These are phyloP conservation scores for Micromys minutus DNA, from an alignment of 2,113 vertebrate genomes.

Conservation along the genomic window DNA sequence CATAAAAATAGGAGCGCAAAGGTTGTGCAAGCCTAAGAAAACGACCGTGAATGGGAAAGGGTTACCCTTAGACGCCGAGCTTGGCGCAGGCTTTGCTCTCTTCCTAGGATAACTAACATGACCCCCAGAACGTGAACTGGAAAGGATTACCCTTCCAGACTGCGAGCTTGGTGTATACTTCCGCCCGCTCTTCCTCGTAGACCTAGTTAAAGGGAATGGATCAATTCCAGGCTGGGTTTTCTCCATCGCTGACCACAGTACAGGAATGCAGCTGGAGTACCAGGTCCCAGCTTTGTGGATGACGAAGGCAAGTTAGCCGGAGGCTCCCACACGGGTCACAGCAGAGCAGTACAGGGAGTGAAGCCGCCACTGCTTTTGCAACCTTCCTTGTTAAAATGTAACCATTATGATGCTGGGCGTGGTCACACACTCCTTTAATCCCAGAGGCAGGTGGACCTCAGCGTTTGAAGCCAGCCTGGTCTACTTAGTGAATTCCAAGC, in stretches of 20 bases:
- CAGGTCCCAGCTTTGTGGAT: neutral
- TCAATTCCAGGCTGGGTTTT: conserved; percentile 18
- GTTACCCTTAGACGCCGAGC: neutral
- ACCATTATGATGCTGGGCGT: neutral
- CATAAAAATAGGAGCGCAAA: neutral
- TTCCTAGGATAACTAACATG: too few species aligned
- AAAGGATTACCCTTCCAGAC: neutral
- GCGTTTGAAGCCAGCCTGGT: neutral
- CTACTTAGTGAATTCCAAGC: neutral
- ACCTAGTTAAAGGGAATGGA: neutral
- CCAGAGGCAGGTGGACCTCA: neutral
- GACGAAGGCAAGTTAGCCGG: conserved; percentile 17
- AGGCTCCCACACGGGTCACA: neutral
- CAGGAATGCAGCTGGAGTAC: neutral
- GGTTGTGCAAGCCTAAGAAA: neutral
- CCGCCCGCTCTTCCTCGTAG: neutral
- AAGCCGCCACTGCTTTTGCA: neutral
- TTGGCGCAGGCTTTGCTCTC: neutral
- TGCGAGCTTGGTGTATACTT: neutral
- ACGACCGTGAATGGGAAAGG: neutral
- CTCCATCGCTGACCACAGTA: neutral
- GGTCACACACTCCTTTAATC: neutral
- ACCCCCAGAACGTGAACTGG: neutral
- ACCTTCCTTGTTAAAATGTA: neutral
- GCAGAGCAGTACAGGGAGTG: neutral